These are phyloP conservation scores for Eptesicus fuscus DNA, from an alignment of 2,113 vertebrate genomes.

Conservation along the genomic window DNA sequence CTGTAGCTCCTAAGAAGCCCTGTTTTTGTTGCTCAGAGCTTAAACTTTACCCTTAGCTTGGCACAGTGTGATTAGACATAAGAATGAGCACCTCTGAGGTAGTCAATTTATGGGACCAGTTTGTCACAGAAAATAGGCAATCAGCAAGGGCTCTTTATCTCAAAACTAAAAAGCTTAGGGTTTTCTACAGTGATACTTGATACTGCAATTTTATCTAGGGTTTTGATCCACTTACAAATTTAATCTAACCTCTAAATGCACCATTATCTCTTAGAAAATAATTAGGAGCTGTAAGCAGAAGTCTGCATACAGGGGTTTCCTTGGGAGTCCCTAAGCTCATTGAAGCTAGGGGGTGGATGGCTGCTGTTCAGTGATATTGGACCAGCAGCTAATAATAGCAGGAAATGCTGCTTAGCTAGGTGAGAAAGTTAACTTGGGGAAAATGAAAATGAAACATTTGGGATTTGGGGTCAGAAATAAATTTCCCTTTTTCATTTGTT, in stretches of 20 bases:
- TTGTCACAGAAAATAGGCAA: not conserved
- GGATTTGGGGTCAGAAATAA: constrained; percentile 80
- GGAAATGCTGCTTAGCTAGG: constrained; percentile 79
- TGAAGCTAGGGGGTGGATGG: constrained; percentile 78
- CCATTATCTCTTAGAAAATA: constrained; percentile 83
- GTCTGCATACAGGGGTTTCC: constrained; percentile 71
- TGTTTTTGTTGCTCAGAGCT: not conserved
- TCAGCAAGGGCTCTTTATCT: constrained; percentile 33
- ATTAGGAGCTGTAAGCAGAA: constrained; percentile 81
- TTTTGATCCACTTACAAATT: constrained; percentile 78
- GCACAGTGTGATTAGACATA: not conserved
- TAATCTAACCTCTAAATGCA: constrained; percentile 78
- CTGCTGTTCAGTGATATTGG: constrained; percentile 79
- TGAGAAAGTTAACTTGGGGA: constrained; percentile 80
- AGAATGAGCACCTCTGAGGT: constrained; percentile 9
- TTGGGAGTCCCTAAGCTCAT: constrained; percentile 81
- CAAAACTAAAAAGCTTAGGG: not conserved
- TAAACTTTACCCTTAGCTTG: not conserved
- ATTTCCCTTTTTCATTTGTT: constrained; percentile 80
- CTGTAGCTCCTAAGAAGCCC: not conserved
- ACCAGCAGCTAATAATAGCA: constrained; percentile 81
- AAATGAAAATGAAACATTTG: constrained; percentile 81
- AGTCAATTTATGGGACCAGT: constrained; percentile 26
- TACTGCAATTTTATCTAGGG: constrained; percentile 57
- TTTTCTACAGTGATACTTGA: constrained; percentile 52